phyloP scores from a whole-genome alignment of 1,140 invertebrate genomes.

The Listronotus bonariensis region DNA sequence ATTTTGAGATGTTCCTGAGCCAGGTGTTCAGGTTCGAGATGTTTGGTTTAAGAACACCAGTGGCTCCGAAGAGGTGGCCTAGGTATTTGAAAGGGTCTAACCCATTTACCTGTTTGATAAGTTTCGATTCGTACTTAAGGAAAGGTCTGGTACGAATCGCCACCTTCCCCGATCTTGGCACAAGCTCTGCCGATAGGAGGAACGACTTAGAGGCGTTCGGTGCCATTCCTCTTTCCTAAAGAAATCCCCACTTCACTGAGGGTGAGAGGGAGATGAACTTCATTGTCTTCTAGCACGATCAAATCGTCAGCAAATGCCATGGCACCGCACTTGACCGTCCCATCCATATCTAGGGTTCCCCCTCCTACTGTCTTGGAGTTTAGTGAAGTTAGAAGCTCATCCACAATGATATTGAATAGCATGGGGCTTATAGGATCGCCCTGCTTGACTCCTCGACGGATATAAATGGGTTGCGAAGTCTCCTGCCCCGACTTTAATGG shows the following conservation, averaged over 20 bases:
- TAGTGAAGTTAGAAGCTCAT: no score
- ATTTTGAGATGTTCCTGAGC: no score
- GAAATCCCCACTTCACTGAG: slow-evolving; percentile 3
- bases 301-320: slow-evolving; percentile 37
- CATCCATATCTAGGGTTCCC: not conserved
- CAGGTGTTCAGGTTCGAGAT: no score
- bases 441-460: no score
- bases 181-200: not conserved
- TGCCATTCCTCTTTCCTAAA: slow-evolving; percentile 6
- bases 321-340: not conserved
- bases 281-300: slow-evolving; percentile 15
- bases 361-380: not conserved
- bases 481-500: no score
- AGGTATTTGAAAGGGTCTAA: slow-evolving; percentile 38
- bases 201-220: slow-evolving; percentile 9
- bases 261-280: not conserved
- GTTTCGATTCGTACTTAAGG: not conserved
- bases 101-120: slow-evolving; percentile 7
- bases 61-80: slow-evolving; percentile 24
- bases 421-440: no score
- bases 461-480: no score
- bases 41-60: slow-evolving; percentile 30
- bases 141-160: not conserved
- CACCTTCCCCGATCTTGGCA: not conserved
- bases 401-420: slow-evolving; percentile 37